A percentile compares a stretch with the other conserved stretches of the same genome.
These are phyloP conservation scores for Takifugu rubripes DNA, from an alignment of 2,797 vertebrate genomes.

Conservation along the genomic window DNA sequence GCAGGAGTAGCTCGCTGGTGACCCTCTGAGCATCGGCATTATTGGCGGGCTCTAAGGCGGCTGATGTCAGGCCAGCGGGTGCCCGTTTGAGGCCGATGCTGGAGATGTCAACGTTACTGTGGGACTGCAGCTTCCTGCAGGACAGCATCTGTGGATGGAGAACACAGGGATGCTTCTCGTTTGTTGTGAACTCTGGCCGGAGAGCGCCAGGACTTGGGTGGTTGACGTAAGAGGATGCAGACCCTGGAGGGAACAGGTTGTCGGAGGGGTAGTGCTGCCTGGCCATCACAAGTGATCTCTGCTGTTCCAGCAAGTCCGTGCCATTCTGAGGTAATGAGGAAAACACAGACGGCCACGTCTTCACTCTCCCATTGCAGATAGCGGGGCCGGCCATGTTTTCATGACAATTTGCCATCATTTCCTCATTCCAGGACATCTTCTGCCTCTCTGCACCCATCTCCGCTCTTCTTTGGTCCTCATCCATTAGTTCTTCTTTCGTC, in stretches of 20 bases:
- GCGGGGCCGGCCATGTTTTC: constrained; percentile 34
- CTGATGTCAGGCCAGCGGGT: constrained; percentile 11
- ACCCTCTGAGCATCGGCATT: constrained; percentile 89
- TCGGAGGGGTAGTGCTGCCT: constrained; percentile 74
- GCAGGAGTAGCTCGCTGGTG: constrained; percentile 54
- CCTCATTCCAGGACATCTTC: constrained; percentile 23
- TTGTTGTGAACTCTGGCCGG: constrained; percentile 21
- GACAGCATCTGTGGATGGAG: constrained; percentile 19
- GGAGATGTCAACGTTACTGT: constrained; percentile 50
- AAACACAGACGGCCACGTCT: constrained; percentile 78
- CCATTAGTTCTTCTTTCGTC: constrained; percentile 31
- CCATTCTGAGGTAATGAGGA: constrained; percentile 55
- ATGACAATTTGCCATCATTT: constrained; percentile 1
- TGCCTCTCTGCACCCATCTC: constrained; percentile 5
- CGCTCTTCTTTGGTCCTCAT: constrained; percentile 20
- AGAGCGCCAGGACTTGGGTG: constrained; percentile 19
- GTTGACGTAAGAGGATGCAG: constrained; percentile 21
- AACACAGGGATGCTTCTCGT: constrained; percentile 24
- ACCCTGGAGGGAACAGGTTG: constrained; percentile 31
- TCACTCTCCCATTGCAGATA: constrained; percentile 60
- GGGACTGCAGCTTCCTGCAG: constrained; percentile 31
- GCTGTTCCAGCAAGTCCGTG: constrained; percentile 27
- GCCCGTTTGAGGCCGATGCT: constrained; percentile 38
- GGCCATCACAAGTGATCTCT: constrained; percentile 29
- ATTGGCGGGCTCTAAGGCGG: constrained; percentile 65